Evolutionary conservation across 2,888 invertebrate genomes (phyloP), one percentile per base, ranked within the genome.

Genomic region (Ormyrus thymus): DNA sequence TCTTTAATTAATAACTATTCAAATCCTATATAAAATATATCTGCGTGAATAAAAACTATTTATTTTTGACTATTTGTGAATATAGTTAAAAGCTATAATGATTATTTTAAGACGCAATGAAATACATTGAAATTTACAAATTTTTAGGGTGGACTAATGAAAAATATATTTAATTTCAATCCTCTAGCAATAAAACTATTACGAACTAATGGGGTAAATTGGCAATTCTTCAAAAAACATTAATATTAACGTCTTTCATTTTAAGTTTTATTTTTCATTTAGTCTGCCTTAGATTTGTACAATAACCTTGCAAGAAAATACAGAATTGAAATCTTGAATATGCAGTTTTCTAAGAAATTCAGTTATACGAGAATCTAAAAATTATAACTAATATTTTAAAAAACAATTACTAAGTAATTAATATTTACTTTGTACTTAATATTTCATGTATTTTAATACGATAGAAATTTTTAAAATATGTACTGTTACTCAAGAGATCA

Each of bases 1-100:
- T 74, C 74, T 74, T 77, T 81, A 45, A 66, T 76, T 81, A 76
- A 65, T 65, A 72, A 78, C 62, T 50, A 72, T 56, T 76, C n/a
- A 79, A 48, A 76, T 76, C 46, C 65, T 64, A 76, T 75, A 78
- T 56, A 51, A 51, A 75, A 43, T 66, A 76, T 69, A 79, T 65
- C 29, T 72, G 72, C 81, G 82, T 53, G 80, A 69, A 79, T 81
- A 72, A 76, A 56, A 75, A 62, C 69, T 77, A 81, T 73, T 77
- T 80, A 80, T 80, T 80, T 80, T 80, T 77, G 73, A 80, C 74
- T 66, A 75, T 73, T 29, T 77, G 61, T 51, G 66, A 66, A 75
- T 75, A 65, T 70, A 80, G 72, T 62, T 43, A 66, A 73, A 62
- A 61, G 55, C 51, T 64, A 72, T 75, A 65, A 53, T 66, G 11